Conservation (phyloP, 2,113 vertebrate species). For the Megaceryle torquata region DNA sequence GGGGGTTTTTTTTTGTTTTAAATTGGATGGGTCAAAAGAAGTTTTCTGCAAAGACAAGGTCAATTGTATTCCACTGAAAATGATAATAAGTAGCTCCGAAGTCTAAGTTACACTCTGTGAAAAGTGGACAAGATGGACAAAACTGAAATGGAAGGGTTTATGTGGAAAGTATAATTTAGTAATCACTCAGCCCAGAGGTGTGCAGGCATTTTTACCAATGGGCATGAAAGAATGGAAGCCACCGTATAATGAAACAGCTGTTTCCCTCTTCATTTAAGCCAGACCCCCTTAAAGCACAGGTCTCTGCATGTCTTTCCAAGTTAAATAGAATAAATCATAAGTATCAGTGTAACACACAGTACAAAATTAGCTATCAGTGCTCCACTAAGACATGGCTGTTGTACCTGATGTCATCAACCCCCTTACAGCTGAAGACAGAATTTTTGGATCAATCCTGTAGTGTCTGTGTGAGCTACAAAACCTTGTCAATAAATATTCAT, state of each 20-base stretch:
- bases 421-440: not conserved
- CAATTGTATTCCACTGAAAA: not conserved
- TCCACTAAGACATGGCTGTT: not conserved
- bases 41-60: not conserved
- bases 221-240: not conserved
- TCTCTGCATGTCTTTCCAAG: not conserved
- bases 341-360: not conserved
- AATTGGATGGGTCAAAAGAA: conserved; percentile 21
- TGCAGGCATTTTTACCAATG: not conserved
- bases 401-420: not conserved
- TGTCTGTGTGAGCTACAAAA: not conserved
- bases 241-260: not conserved
- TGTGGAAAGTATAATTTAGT: not conserved
- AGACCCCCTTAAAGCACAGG: not conserved
- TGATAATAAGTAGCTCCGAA: not conserved
- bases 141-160: not conserved
- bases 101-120: not conserved
- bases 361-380: not conserved
- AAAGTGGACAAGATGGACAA: not conserved
- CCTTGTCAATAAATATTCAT: not conserved
- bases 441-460: not conserved
- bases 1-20: not conserved
- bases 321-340: not conserved
- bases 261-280: not conserved
- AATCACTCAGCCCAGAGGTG: not conserved